phyloP scores from a whole-genome alignment of 1,140 invertebrate genomes.

The Yoshiicerus persimilis region DNA sequence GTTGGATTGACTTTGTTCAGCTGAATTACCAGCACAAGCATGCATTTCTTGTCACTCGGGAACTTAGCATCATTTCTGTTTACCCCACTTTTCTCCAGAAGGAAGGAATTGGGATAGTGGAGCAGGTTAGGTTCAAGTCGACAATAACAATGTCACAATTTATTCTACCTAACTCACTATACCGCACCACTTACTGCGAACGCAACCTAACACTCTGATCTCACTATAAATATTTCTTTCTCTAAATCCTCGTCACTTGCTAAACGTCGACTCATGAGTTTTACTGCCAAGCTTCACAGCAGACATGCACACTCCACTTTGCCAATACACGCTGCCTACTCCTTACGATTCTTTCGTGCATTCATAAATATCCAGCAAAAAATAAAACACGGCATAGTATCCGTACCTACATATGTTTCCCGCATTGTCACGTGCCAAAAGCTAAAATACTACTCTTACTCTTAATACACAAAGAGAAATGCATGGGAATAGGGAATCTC shows the following conservation, averaged over 20 bases:
- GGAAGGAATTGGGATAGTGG: neutral
- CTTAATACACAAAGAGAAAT: neutral
- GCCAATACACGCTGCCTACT: neutral
- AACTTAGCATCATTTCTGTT: constrained; percentile 3
- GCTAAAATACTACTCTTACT: neutral
- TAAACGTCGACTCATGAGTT: neutral
- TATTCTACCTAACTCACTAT: too few species aligned
- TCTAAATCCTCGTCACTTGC: too few species aligned
- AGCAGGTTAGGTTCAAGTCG: constrained; percentile 42
- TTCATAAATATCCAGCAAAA: neutral
- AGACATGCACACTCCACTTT: neutral
- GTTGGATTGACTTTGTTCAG: neutral
- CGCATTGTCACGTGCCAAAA: neutral
- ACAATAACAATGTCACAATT: neutral
- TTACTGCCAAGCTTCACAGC: neutral
- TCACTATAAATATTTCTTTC: neutral
- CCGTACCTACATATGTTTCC: neutral
- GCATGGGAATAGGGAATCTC: neutral
- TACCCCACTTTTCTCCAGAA: constrained; percentile 6
- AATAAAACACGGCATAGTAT: neutral
- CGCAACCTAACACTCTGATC: neutral
- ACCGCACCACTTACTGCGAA: neutral
- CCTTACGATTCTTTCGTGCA: neutral
- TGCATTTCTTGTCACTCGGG: neutral
- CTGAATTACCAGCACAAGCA: neutral